phyloP scores from a whole-genome alignment of 2,888 invertebrate species.

The Euzophera pinguis region DNA sequence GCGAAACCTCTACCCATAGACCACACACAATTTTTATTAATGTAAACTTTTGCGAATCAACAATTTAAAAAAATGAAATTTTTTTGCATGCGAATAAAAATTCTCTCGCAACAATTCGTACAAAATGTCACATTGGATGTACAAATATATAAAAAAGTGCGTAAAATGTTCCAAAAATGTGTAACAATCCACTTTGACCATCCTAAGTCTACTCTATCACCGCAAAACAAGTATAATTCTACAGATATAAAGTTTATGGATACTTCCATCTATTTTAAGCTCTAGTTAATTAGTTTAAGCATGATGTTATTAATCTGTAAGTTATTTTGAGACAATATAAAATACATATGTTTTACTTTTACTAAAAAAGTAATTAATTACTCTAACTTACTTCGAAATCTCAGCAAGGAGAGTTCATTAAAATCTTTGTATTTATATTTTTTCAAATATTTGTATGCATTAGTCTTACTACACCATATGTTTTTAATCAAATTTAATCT shows the following conservation, averaged over 20 bases:
- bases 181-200: conserved; percentile 48
- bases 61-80: background rate
- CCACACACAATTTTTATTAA: no score
- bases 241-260: conserved; percentile 25
- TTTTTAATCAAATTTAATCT: background rate
- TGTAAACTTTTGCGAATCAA: no score
- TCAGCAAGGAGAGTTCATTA: no score
- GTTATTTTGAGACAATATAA: conserved; percentile 25
- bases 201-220: conserved; percentile 33
- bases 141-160: conserved; percentile 77
- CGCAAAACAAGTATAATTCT: conserved; percentile 36
- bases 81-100: conserved; percentile 22
- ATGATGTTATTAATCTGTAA: conserved; percentile 21
- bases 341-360: no score
- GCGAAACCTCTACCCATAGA: no score
- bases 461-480: background rate
- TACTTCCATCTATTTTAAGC: conserved; percentile 33
- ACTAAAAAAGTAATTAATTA: no score
- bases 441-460: no score
- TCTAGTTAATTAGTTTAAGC: conserved; percentile 31
- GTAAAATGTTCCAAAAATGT: conserved; percentile 77
- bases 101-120: conserved; percentile 60
- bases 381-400: no score
- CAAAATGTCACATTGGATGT: conserved; percentile 53
- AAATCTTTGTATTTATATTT: no score